Percentiles rank a stretch among this genome's conserved stretches.
Evolutionary conservation across 1,140 invertebrate species (phyloP).

Genomic region (Vanessa atalanta): DNA sequence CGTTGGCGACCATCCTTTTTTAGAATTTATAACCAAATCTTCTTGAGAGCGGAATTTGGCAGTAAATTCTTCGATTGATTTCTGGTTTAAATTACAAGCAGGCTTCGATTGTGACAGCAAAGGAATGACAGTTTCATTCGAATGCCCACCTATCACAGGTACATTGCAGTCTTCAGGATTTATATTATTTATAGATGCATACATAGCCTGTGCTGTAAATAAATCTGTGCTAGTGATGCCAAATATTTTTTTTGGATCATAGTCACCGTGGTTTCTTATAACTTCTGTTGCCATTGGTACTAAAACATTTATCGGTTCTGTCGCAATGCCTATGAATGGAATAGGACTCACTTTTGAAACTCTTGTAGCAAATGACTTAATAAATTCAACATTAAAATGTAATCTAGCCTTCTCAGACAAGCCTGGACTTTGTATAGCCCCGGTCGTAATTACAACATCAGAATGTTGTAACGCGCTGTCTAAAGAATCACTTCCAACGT

Average conservation of each 20-base stretch:
- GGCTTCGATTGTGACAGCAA: conserved; percentile 83
- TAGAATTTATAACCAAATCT: conserved; percentile 82
- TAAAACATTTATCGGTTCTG: conserved; percentile 85
- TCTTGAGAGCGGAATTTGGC: conserved; percentile 82
- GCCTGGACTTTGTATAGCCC: conserved; percentile 85
- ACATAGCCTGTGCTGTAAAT: conserved; percentile 82
- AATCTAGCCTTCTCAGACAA: conserved; percentile 83
- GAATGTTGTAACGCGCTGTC: conserved; percentile 59
- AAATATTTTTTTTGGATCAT: conserved; percentile 81
- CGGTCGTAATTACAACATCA: conserved; percentile 85
- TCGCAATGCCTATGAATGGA: conserved; percentile 85
- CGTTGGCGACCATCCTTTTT: conserved; percentile 84
- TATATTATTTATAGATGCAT: conserved; percentile 79
- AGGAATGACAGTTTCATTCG: conserved; percentile 85
- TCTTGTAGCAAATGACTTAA: conserved; percentile 81
- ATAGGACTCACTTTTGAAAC: conserved; percentile 83
- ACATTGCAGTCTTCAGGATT: conserved; percentile 82
- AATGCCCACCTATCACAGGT: conserved; percentile 87
- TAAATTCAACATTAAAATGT: conserved; percentile 86
- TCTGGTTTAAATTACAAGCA: conserved; percentile 80
- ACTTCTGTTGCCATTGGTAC: conserved; percentile 87
- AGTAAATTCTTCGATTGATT: conserved; percentile 76
- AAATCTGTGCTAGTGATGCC: conserved; percentile 57
- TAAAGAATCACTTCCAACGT: conserved; percentile 44
- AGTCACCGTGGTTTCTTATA: conserved; percentile 82